phyloP scores from a whole-genome alignment of 2,113 vertebrate species.

The Hemicordylus capensis region DNA sequence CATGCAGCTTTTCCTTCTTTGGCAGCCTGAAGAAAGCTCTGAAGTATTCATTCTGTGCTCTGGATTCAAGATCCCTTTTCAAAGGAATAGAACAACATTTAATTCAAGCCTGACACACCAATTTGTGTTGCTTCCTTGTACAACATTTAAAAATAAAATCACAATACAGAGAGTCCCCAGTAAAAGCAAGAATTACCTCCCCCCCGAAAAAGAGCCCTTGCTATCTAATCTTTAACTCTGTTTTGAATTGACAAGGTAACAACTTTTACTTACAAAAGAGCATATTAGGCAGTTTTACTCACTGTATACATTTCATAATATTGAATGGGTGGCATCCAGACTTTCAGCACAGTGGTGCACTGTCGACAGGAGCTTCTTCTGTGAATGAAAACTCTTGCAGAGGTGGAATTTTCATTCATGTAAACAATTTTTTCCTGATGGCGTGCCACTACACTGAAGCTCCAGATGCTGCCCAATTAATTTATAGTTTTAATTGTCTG shows the following conservation, averaged over 20 bases:
- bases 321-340: no score
- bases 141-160: background rate
- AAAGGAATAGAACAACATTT: background rate
- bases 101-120: background rate
- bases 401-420: no score
- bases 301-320: no score
- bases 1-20: slow-evolving; percentile 81
- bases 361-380: no score
- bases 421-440: no score
- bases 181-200: background rate
- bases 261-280: background rate
- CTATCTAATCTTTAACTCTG: background rate
- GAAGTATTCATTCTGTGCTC: slow-evolving; percentile 90
- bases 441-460: no score
- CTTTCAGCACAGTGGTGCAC: no score
- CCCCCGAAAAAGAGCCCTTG: background rate
- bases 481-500: no score
- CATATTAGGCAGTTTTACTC: background rate
- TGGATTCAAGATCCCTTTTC: slow-evolving; percentile 89
- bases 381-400: no score
- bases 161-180: background rate
- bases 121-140: background rate
- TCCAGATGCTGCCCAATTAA: no score
- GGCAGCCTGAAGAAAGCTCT: slow-evolving; percentile 92
- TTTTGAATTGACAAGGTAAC: background rate